Percentiles rank a stretch among this genome's conserved stretches.
Evolutionary conservation across 2,113 vertebrate species (phyloP).

Genomic region (Illadopsis cleaveri): DNA sequence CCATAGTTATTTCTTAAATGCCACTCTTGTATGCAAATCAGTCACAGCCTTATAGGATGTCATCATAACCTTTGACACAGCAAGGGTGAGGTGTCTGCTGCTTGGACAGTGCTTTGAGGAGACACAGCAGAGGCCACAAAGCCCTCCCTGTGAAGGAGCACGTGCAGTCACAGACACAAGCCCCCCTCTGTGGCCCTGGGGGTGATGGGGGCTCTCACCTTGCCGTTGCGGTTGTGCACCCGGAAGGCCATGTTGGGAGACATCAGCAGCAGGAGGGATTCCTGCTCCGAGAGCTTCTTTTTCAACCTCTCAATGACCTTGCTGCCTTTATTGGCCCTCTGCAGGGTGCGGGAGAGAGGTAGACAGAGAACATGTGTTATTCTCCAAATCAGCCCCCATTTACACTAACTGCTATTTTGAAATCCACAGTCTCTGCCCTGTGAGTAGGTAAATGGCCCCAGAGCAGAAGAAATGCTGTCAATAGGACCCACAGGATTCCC

Average conservation of each 20-base stretch:
- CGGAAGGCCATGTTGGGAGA: conserved; percentile 94
- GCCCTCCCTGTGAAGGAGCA: neutral
- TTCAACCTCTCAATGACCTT: conserved; percentile 88
- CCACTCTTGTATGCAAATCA: neutral
- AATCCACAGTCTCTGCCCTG: neutral
- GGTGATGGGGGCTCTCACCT: conserved; percentile 73
- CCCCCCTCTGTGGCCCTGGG: neutral
- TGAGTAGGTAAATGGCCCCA: neutral
- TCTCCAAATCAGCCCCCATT: neutral
- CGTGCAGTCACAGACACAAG: rapidly evolving
- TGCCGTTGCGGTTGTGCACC: conserved; percentile 89
- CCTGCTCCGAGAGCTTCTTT: conserved; percentile 93
- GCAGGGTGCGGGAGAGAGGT: neutral
- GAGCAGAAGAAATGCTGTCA: neutral
- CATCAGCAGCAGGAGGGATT: conserved; percentile 90
- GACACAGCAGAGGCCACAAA: neutral
- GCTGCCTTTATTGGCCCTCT: conserved; percentile 91
- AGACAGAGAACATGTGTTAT: neutral
- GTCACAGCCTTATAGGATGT: neutral
- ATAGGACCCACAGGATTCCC: neutral
- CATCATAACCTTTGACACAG: neutral
- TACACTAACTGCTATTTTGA: neutral
- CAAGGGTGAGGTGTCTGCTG: neutral
- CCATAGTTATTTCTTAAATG: neutral
- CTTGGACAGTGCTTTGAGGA: neutral